Evolutionary conservation across 2,113 vertebrate species (phyloP).

Genomic region (Takifugu flavidus): DNA sequence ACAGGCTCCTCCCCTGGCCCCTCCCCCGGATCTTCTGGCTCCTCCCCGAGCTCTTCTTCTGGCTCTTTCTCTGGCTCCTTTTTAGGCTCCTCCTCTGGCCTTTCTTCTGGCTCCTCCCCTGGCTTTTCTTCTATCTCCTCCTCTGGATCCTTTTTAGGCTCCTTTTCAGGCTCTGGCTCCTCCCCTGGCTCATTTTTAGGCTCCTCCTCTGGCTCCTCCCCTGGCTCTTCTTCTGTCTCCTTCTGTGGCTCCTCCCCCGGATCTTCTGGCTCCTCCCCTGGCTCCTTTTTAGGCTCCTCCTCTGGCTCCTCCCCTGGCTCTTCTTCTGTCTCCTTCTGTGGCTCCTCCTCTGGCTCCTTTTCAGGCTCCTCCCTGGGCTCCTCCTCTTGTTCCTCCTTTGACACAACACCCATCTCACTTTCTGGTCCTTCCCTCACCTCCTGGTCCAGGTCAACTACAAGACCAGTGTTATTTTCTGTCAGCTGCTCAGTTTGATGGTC

Average conservation of each 20-base stretch:
- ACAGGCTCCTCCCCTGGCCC: not conserved
- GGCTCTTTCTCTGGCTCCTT: not conserved
- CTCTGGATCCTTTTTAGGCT: not conserved
- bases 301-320: not conserved
- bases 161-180: not conserved
- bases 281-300: not conserved
- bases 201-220: too few species aligned
- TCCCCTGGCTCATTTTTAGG: not conserved
- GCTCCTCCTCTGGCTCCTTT: not conserved
- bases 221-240: too few species aligned
- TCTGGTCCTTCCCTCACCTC: not conserved
- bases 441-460: slow-evolving; percentile 53
- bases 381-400: not conserved
- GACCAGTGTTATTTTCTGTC: slow-evolving; percentile 70
- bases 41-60: not conserved
- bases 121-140: not conserved
- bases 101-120: not conserved
- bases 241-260: too few species aligned
- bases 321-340: not conserved
- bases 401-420: not conserved
- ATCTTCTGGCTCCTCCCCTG: too few species aligned
- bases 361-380: not conserved
- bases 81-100: not conserved
- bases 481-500: slow-evolving; percentile 11
- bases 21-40: too few species aligned